These are phyloP conservation scores for Euphonia xanthogaster DNA, from an alignment of 2,797 vertebrate genomes.

Conservation along the genomic window DNA sequence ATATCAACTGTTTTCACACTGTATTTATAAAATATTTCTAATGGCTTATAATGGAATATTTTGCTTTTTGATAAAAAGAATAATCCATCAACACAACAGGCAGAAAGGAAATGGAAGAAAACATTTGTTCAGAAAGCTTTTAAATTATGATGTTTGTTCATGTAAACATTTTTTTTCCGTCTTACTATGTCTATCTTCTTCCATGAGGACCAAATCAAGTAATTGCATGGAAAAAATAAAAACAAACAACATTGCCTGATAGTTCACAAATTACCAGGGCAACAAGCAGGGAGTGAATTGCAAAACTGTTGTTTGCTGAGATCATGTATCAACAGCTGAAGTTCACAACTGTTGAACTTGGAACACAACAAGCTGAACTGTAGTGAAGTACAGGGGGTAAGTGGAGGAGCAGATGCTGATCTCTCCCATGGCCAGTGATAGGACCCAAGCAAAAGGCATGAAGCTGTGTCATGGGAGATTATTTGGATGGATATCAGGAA, in stretches of 20 bases:
- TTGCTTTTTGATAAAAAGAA: slow-evolving; percentile 27
- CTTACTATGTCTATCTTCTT: neutral
- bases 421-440: too few relatives aligned
- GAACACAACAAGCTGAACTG: neutral
- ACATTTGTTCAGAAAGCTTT: slow-evolving; percentile 30
- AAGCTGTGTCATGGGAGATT: neutral
- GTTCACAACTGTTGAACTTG: neutral
- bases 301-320: neutral
- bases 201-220: neutral
- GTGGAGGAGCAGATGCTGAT: neutral
- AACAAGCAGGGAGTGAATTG: neutral
- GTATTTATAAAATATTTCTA: slow-evolving; percentile 44
- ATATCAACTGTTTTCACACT: slow-evolving; percentile 12
- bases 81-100: neutral
- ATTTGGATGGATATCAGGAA: neutral
- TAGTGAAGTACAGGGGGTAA: neutral
- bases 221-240: neutral
- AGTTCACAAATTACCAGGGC: neutral
- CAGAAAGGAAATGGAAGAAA: slow-evolving; percentile 5
- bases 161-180: neutral
- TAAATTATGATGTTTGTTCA: slow-evolving; percentile 7
- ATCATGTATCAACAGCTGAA: neutral
- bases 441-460: neutral
- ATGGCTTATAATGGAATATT: slow-evolving; percentile 24
- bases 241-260: neutral